Percentiles rank a stretch among this genome's conserved stretches.
Evolutionary conservation across 2,797 vertebrate species (phyloP).

Genomic region (Gobio occitaniae): DNA sequence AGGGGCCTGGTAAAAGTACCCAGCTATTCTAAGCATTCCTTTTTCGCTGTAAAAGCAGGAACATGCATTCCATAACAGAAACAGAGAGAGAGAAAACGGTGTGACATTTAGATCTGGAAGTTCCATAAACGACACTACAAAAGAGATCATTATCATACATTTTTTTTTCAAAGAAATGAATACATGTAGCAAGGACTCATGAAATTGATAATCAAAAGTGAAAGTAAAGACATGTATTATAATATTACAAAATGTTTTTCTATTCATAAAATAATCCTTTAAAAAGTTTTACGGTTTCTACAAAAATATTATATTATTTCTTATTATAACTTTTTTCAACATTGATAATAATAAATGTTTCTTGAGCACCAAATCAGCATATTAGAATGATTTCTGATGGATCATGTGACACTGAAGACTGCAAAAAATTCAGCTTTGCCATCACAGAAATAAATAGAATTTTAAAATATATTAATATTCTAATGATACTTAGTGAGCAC

Average conservation of each 20-base stretch:
- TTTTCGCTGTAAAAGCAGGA: neutral
- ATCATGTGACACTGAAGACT: too few relatives aligned
- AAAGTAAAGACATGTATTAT: neutral
- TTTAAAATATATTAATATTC: too few relatives aligned
- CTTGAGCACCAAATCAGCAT: neutral
- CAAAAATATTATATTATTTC: neutral
- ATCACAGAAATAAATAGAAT: too few relatives aligned
- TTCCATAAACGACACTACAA: neutral
- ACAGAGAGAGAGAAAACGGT: neutral
- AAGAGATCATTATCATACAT: neutral
- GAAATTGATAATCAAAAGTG: neutral
- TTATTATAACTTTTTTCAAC: neutral
- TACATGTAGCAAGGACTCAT: neutral
- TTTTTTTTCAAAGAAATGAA: neutral
- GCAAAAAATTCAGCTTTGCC: neutral
- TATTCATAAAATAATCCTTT: neutral
- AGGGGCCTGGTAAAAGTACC: slow-evolving; percentile 21
- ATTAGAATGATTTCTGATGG: neutral
- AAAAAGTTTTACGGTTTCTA: neutral
- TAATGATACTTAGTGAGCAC: too few relatives aligned
- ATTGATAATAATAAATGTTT: neutral
- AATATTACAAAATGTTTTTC: neutral
- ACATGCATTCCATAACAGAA: neutral
- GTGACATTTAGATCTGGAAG: neutral
- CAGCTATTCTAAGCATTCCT: neutral